Base-by-base conservation (phyloP, 2,113 vertebrate species). In the Centropus unirufus region DNA sequence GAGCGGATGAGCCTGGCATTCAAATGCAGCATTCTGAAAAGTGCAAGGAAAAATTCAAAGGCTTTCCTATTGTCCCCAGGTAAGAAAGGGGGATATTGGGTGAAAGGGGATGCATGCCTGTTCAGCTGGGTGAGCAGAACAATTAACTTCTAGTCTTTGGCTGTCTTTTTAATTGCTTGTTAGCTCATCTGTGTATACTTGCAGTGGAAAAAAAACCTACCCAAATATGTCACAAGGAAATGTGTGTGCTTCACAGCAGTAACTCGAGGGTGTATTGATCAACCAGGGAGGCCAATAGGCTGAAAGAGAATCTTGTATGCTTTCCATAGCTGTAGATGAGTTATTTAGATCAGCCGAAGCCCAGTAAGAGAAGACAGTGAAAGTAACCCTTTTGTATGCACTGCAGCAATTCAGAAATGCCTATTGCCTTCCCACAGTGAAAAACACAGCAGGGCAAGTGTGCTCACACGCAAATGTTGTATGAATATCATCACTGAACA, bases 151-250 rank as follows among this genome's bases (percentile, higher is more conserved):
- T 63, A 68, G 24, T 70, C 68, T 57, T 83, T 0, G 0, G 61
- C 64, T 88, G 32, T 73, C 70, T 90, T 78, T 92, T 86, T 84
- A 92, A 89, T 90, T 96, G 92, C 78, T 95, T 57, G 68, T 93
- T 95, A 84, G 57, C 49, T 90, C 72, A 58, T 89, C 83, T 87
- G 61, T 76, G 66, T 54, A 36, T 54, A 32, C 6, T 46, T 90
- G 49, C n/a, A 92, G 64, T 11, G 49, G 21, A 22, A 83, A 90
- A 75, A 85, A 42, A 3, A 0, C 24, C 4, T 51, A 69, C 24
- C n/a, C 32, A 27, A 77, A 83, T 9, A 36, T 68, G 68, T 68
- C 87, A 61, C 68, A 40, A 82, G 72, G 63, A 86, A 79, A 85
- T 22, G 52, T 29, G 75, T 0, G 0, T 52, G 46, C 72, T 1